A percentile compares a stretch with the other conserved stretches of the same genome.
These are phyloP conservation scores for Clostera curtula DNA, from an alignment of 2,888 invertebrate genomes.

Conservation along the genomic window DNA sequence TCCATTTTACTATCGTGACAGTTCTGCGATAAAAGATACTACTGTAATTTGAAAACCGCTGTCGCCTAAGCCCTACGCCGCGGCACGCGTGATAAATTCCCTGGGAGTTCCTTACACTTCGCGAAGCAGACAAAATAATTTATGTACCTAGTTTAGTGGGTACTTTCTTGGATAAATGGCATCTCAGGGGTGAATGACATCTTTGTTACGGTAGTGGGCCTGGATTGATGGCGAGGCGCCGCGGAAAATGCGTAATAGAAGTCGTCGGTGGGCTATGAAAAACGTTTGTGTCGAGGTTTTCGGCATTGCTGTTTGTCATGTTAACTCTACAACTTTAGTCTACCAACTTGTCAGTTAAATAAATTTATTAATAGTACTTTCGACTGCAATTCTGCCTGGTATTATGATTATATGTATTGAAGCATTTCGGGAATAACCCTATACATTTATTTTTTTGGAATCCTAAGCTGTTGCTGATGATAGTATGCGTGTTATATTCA, in stretches of 20 bases:
- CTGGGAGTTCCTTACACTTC: constrained; percentile 67
- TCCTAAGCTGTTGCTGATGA: no score
- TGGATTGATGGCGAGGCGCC: constrained; percentile 16
- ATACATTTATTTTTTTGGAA: no score
- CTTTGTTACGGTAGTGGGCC: constrained; percentile 44
- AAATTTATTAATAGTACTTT: no score
- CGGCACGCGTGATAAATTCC: constrained; percentile 60
- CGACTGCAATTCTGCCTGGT: no score
- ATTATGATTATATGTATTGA: no score
- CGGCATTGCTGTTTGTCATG: not conserved
- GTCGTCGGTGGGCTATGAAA: constrained; percentile 1
- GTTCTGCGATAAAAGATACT: not conserved
- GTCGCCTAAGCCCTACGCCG: constrained; percentile 18
- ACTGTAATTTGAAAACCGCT: constrained; percentile 15
- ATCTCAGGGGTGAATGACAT: constrained; percentile 63
- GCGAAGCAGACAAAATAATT: constrained; percentile 71
- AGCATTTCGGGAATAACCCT: no score
- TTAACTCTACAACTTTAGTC: no score
- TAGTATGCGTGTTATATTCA: no score
- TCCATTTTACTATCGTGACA: no score
- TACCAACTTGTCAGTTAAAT: no score
- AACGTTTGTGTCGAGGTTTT: not conserved
- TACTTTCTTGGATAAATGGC: constrained; percentile 63
- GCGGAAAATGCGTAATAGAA: not conserved
- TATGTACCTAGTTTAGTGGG: constrained; percentile 72